Conservation (phyloP, 2,888 invertebrate genomes). For the Kuschelorhynchus macadamiae region DNA sequence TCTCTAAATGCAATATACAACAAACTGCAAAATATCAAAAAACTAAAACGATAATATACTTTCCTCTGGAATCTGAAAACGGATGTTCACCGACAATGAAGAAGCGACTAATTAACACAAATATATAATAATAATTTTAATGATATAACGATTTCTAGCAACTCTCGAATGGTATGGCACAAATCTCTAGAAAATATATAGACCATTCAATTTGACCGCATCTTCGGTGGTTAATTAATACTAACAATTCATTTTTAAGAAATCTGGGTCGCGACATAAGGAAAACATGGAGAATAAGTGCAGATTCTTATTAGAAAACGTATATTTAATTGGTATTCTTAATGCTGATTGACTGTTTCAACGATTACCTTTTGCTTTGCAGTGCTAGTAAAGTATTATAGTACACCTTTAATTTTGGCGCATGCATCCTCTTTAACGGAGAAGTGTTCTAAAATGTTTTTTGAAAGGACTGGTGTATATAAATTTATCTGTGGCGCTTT, state of each 20-base stretch:
- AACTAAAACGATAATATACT: background rate
- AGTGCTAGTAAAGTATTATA: too few species aligned
- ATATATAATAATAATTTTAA: conserved; percentile 43
- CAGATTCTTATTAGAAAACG: conserved; percentile 19
- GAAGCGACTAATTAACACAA: conserved; percentile 39
- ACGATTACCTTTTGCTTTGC: too few species aligned
- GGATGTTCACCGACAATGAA: conserved; percentile 30
- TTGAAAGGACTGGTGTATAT: too few species aligned
- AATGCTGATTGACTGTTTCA: background rate
- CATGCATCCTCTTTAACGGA: too few species aligned
- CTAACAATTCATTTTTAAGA: conserved; percentile 35
- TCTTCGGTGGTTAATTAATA: conserved; percentile 42
- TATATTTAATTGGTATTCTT: background rate
- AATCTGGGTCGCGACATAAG: conserved; percentile 43
- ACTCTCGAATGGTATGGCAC: conserved; percentile 48
- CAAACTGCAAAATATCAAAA: too few species aligned
- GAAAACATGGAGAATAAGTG: conserved; percentile 36
- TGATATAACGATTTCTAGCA: conserved; percentile 44
- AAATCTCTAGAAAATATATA: conserved; percentile 54
- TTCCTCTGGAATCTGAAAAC: conserved; percentile 29
- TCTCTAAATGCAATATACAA: too few species aligned
- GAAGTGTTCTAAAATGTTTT: too few species aligned
- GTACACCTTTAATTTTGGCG: too few species aligned
- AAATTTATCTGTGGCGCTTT: too few species aligned
- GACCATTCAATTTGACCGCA: conserved; percentile 54